Evolutionary conservation across 2,113 vertebrate genomes (phyloP).

Genomic region (Alectura lathami): DNA sequence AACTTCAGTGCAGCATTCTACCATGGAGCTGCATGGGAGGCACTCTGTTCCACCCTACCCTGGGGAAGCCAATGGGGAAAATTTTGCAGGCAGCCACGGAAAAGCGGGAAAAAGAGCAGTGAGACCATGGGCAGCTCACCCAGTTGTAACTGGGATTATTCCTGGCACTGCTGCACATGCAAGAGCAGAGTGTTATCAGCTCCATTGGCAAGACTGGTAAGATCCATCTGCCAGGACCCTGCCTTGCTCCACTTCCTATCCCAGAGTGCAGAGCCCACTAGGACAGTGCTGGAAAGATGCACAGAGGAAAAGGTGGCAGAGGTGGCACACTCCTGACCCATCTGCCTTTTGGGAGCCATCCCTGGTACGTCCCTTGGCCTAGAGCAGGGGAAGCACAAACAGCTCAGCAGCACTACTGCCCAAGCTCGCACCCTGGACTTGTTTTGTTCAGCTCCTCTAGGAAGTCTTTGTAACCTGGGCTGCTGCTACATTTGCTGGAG

Average conservation of each 20-base stretch:
- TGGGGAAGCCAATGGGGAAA: not conserved
- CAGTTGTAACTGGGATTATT: not conserved
- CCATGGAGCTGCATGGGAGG: not conserved
- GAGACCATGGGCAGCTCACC: not conserved
- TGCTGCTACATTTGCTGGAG: not conserved
- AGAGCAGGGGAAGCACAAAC: not conserved
- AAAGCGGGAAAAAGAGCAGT: not conserved
- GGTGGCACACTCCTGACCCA: not conserved
- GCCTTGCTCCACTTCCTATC: not conserved
- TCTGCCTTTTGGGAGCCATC: not conserved
- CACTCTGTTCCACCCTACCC: not conserved
- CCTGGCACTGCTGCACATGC: not conserved
- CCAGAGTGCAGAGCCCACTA: not conserved
- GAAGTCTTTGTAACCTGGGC: not conserved
- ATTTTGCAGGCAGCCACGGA: not conserved
- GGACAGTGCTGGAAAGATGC: not conserved
- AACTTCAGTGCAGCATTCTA: not conserved
- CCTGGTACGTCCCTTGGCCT: not conserved
- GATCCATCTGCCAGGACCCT: not conserved
- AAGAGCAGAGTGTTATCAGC: rapidly evolving
- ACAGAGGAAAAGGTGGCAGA: not conserved
- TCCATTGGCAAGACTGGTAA: not conserved
- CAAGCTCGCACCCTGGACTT: not conserved
- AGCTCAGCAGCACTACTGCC: not conserved
- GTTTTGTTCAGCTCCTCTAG: not conserved